Base-by-base conservation (phyloP, 2,797 vertebrate species). In the Picus viridis region DNA sequence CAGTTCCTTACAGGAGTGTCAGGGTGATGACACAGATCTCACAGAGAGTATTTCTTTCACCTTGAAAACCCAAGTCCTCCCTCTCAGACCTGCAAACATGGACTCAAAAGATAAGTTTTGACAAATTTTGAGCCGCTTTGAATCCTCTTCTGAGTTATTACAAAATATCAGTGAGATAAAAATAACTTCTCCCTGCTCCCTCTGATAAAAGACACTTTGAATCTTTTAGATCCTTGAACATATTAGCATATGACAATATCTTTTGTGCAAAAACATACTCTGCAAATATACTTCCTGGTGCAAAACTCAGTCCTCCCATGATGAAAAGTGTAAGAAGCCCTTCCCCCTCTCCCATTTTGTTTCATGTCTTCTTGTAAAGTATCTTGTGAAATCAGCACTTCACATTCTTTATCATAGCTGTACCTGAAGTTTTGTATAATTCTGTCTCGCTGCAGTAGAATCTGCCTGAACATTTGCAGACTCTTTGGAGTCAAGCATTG, bases 331-430 rank as follows among this genome's bases (percentile, higher is more conserved):
- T 2, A 5, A 49, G 47, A 86, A 90, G 45, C 18, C 91, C 91
- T 92, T 90, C 39, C 53, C 80, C 83, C 58, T 59, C 34, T 2
- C 4, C 39, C 39, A 39, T 47, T 23, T 83, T 0, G 1, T 88
- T 92, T 93, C 32, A 88, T 41, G 68, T 86, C 79, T 90, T 27
- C 19, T 59, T 82, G 41, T 82, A 92, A 79, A 91, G 49, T 18
- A 87, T 59, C 47, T 92, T 88, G 69, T 86, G 83, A 75, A 87
- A 90, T 89, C 86, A 94, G 81, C 83, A 90, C 34, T 86, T 91
- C 64, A 57, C 22, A 75, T 51, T 79, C 30, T 82, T 91, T 90
- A 70, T 76, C 49, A 73, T 61, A 76, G 79, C 71, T 41, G 19
- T 84, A 95, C 88, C 86, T 91, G 74, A 88, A 88, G 20, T 77